Conservation (phyloP, 2,797 vertebrate genomes). For the Xyrichtys novacula region DNA sequence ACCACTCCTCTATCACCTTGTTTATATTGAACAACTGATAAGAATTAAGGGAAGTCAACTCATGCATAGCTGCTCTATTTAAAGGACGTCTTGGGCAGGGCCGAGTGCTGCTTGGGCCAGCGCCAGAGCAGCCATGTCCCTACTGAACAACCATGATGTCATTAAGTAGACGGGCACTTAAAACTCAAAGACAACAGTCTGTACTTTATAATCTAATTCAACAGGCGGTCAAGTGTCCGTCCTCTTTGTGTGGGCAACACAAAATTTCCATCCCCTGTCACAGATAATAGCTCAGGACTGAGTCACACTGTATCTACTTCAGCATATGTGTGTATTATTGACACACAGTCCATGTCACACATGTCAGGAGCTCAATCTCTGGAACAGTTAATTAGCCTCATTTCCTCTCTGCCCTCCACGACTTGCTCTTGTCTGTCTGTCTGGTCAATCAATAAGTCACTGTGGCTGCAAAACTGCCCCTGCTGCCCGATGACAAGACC, state of each 20-base stretch:
- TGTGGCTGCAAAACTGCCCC: constrained; percentile 23
- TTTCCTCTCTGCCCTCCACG: constrained; percentile 53
- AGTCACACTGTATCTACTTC: background rate
- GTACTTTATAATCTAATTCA: constrained; percentile 12
- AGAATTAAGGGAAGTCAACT: constrained; percentile 20
- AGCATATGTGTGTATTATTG: constrained; percentile 18
- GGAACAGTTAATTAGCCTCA: constrained; percentile 59
- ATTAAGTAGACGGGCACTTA: constrained; percentile 8
- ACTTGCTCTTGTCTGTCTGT: constrained; percentile 22
- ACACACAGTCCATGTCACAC: constrained; percentile 3
- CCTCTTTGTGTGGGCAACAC: background rate
- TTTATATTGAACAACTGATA: constrained; percentile 30
- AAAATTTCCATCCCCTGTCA: constrained; percentile 7
- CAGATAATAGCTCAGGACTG: background rate
- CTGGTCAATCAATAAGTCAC: constrained; percentile 61
- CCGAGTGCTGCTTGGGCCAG: constrained; percentile 16
- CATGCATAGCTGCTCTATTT: constrained; percentile 7
- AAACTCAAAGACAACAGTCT: constrained; percentile 11
- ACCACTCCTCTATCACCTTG: constrained; percentile 10
- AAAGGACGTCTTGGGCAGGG: constrained; percentile 4
- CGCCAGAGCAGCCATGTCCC: constrained; percentile 22
- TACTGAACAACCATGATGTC: constrained; percentile 15
- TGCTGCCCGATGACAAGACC: constrained; percentile 26
- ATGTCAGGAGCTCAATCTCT: constrained; percentile 41
- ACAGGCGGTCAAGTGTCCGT: constrained; percentile 5